Evolutionary conservation across 1,140 invertebrate genomes (phyloP).

Genomic region (Stegodyphus dumicola): DNA sequence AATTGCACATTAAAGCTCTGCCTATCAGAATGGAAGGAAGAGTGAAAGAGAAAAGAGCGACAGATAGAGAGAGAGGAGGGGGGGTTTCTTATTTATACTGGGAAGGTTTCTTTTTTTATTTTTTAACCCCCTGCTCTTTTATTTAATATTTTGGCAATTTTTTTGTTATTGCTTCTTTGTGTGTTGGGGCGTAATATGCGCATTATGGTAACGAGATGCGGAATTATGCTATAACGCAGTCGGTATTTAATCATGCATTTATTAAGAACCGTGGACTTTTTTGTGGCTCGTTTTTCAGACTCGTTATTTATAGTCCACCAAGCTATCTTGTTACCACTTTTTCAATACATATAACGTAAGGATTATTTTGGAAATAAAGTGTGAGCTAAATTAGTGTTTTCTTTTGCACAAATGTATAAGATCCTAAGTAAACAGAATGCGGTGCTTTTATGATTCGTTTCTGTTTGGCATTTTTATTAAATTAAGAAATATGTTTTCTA

Average conservation of each 20-base stretch:
- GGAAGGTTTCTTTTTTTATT: neutral
- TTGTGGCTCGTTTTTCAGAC: neutral
- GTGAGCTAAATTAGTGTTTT: no score
- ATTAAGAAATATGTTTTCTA: no score
- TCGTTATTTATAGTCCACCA: no score
- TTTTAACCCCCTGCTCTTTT: neutral
- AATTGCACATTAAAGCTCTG: slow-evolving; percentile 49
- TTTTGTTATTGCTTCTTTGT: neutral
- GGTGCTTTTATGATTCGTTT: no score
- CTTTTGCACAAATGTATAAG: no score
- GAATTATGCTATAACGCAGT: slow-evolving; percentile 17
- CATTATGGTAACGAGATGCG: slow-evolving; percentile 39
- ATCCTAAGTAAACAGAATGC: no score
- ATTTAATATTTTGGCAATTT: neutral
- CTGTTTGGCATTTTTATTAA: no score
- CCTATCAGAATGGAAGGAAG: neutral
- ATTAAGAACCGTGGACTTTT: slow-evolving; percentile 6
- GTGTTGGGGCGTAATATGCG: slow-evolving; percentile 7
- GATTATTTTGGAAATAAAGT: no score
- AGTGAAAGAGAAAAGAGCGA: neutral
- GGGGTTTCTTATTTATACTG: slow-evolving; percentile 23
- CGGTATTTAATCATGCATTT: slow-evolving; percentile 25
- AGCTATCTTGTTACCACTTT: no score
- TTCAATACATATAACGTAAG: no score
- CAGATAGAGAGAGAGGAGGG: neutral